These are phyloP conservation scores for Odontothrips loti DNA, from an alignment of 2,888 invertebrate genomes.

Conservation along the genomic window DNA sequence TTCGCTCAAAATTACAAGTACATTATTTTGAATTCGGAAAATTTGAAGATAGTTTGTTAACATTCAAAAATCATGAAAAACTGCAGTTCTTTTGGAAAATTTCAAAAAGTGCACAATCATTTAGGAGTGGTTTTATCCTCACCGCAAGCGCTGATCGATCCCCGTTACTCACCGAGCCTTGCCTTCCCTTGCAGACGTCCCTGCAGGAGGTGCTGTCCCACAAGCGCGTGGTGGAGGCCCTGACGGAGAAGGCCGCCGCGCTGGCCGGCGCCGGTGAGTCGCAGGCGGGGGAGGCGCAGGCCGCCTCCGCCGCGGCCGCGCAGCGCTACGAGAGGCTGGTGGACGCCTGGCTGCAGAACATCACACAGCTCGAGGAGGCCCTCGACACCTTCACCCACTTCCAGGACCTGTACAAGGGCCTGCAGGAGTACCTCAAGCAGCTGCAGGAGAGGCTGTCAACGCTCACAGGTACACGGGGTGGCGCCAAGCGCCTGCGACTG, in stretches of 20 bases:
- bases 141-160: too few relatives aligned
- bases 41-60: slow-evolving; percentile 35
- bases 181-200: slow-evolving; percentile 53
- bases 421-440: slow-evolving; percentile 86
- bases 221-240: slow-evolving; percentile 83
- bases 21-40: too few relatives aligned
- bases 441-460: slow-evolving; percentile 81
- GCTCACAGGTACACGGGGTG: slow-evolving; percentile 53
- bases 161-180: too few relatives aligned
- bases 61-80: too few relatives aligned
- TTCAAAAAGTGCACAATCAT: too few relatives aligned
- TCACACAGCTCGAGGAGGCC: slow-evolving; percentile 68
- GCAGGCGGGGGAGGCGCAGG: slow-evolving; percentile 61
- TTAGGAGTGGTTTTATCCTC: too few relatives aligned
- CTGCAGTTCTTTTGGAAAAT: too few relatives aligned
- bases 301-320: slow-evolving; percentile 69
- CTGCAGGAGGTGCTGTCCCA: slow-evolving; percentile 87
- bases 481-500: too few relatives aligned
- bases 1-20: too few relatives aligned
- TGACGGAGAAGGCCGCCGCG: slow-evolving; percentile 80
- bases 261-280: slow-evolving; percentile 55
- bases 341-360: slow-evolving; percentile 61
- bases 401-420: slow-evolving; percentile 76
- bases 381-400: slow-evolving; percentile 82
- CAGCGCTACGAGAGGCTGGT: slow-evolving; percentile 69